phyloP scores from a whole-genome alignment of 2,113 vertebrate genomes.

The Lutjanus erythropterus region DNA sequence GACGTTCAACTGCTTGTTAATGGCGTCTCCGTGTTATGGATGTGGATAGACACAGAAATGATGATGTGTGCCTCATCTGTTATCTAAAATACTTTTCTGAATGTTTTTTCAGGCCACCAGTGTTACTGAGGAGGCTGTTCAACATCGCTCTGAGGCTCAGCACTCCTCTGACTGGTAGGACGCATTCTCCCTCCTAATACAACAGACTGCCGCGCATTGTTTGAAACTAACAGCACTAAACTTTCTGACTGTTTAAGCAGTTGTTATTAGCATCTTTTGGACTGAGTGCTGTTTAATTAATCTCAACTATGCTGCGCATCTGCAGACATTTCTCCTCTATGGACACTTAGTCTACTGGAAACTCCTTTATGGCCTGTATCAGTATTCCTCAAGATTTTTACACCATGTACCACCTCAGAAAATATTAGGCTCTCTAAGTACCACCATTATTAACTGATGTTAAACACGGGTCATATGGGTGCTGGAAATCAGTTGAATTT shows the following conservation, averaged over 20 bases:
- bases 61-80: background rate
- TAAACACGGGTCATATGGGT: too few species aligned
- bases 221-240: slow-evolving; percentile 37
- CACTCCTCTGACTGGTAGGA: slow-evolving; percentile 82
- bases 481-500: too few species aligned
- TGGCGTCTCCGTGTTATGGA: background rate
- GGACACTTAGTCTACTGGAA: too few species aligned
- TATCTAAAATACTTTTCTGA: slow-evolving; percentile 8
- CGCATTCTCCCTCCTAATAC: background rate
- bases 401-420: too few species aligned
- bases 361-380: too few species aligned
- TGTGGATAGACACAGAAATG: background rate
- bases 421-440: too few species aligned
- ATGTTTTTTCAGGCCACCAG: slow-evolving; percentile 64
- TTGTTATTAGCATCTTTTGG: background rate
- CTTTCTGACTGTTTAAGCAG: background rate
- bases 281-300: slow-evolving; percentile 4
- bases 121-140: slow-evolving; percentile 73
- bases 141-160: slow-evolving; percentile 77
- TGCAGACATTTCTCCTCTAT: background rate
- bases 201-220: background rate
- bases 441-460: too few species aligned
- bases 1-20: background rate
- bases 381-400: too few species aligned
- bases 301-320: background rate